A percentile compares a stretch with the other conserved stretches of the same genome.
Conservation (phyloP, 2,797 vertebrate species). For the Phalloptychus januarius region DNA sequence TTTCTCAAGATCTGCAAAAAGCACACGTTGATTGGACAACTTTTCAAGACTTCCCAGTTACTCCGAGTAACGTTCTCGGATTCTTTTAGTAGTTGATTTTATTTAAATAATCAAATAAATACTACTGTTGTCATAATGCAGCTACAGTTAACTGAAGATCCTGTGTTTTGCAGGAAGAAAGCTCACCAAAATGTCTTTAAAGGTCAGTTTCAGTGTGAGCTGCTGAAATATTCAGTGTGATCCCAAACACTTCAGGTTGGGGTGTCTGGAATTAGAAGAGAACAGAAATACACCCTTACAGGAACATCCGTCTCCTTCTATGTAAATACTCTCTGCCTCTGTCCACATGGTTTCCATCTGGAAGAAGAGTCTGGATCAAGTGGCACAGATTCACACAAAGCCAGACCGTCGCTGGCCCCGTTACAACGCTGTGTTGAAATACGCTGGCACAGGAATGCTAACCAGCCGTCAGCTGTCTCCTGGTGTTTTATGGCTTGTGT, state of each 20-base stretch:
- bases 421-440: slow-evolving; percentile 22
- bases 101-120: neutral
- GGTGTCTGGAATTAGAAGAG: neutral
- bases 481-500: slow-evolving; percentile 49
- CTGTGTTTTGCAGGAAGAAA: neutral
- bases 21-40: neutral
- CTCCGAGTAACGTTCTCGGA: neutral
- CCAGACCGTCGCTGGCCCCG: slow-evolving; percentile 2
- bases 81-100: neutral
- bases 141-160: neutral
- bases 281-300: neutral
- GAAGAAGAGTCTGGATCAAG: slow-evolving; percentile 31
- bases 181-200: neutral
- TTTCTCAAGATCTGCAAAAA: neutral
- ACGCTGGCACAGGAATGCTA: slow-evolving; percentile 18
- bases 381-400: slow-evolving; percentile 53
- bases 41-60: neutral
- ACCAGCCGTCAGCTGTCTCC: slow-evolving; percentile 5
- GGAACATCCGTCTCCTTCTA: neutral
- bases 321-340: neutral
- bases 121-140: neutral
- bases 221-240: neutral
- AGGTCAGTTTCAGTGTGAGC: slow-evolving; percentile 10
- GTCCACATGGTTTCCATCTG: slow-evolving; percentile 30
- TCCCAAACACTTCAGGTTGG: neutral